Evolutionary conservation across 2,113 vertebrate genomes (phyloP).

Genomic region (Lepisosteus osseus): DNA sequence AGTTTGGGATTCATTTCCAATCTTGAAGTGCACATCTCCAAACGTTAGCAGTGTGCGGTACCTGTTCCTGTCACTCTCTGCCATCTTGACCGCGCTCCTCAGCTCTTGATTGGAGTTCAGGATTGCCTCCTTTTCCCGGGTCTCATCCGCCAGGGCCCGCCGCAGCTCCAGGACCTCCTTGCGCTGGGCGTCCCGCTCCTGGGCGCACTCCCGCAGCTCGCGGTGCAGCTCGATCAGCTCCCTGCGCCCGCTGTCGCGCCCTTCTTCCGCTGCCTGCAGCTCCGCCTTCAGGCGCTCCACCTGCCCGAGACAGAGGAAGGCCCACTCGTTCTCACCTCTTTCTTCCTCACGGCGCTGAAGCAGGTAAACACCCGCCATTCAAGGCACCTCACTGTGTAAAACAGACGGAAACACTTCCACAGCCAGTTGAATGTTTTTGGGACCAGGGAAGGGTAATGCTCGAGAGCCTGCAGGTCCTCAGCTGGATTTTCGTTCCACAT

Average conservation of each 20-base stretch:
- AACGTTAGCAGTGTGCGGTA: slow-evolving; percentile 23
- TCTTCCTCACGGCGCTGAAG: no score
- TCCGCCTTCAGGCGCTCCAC: slow-evolving; percentile 55
- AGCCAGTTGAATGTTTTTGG: no score
- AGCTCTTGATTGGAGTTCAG: slow-evolving; percentile 68
- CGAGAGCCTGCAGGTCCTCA: no score
- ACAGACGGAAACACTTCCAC: no score
- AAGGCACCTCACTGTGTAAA: no score
- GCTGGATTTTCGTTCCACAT: no score
- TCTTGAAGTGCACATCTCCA: no score
- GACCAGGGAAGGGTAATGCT: no score
- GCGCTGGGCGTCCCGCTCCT: slow-evolving; percentile 54
- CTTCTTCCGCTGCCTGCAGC: slow-evolving; percentile 57
- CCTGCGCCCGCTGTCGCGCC: slow-evolving; percentile 35
- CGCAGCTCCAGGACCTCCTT: slow-evolving; percentile 62
- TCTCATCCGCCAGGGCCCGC: slow-evolving; percentile 52
- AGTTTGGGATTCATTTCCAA: no score
- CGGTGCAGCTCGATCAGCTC: slow-evolving; percentile 64
- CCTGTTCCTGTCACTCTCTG: slow-evolving; percentile 77
- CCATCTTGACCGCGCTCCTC: slow-evolving; percentile 53
- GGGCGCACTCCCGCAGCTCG: slow-evolving; percentile 53
- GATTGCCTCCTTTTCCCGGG: slow-evolving; percentile 63
- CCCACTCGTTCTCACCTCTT: no score
- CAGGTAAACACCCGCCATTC: no score
- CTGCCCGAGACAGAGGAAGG: slow-evolving; percentile 42